These are phyloP conservation scores for Peromyscus californicus DNA, from an alignment of 2,113 vertebrate species.

Conservation along the genomic window DNA sequence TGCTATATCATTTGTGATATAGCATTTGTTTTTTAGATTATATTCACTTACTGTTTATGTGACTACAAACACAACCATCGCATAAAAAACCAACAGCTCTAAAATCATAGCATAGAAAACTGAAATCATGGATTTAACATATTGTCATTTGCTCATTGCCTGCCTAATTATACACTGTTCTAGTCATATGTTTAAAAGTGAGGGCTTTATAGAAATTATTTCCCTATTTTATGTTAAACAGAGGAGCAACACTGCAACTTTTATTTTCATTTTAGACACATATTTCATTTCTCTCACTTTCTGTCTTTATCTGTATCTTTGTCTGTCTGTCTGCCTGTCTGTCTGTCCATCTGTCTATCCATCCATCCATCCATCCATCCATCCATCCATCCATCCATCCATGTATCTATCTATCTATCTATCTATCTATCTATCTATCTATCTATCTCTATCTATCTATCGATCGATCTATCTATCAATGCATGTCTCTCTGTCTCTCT, in stretches of 20 bases:
- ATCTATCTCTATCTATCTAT: no score
- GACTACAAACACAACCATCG: background rate
- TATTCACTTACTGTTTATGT: background rate
- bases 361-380: no score
- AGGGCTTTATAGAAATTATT: background rate
- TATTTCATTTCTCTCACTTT: background rate
- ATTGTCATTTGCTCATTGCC: background rate
- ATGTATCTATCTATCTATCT: no score
- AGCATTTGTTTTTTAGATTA: background rate
- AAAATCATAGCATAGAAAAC: background rate
- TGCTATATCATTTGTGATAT: background rate
- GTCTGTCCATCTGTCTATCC: no score
- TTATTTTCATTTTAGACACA: background rate
- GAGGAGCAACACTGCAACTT: background rate
- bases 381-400: no score
- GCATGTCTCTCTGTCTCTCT: no score
- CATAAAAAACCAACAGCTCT: background rate
- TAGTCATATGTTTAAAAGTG: background rate
- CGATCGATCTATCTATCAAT: no score
- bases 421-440: no score
- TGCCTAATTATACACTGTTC: rapidly evolving
- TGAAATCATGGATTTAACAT: background rate
- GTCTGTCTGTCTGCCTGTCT: no score
- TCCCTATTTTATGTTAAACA: background rate
- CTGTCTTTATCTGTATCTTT: background rate